Base-by-base conservation (phyloP, 1,140 invertebrate species). In the Drosophila nannoptera region DNA sequence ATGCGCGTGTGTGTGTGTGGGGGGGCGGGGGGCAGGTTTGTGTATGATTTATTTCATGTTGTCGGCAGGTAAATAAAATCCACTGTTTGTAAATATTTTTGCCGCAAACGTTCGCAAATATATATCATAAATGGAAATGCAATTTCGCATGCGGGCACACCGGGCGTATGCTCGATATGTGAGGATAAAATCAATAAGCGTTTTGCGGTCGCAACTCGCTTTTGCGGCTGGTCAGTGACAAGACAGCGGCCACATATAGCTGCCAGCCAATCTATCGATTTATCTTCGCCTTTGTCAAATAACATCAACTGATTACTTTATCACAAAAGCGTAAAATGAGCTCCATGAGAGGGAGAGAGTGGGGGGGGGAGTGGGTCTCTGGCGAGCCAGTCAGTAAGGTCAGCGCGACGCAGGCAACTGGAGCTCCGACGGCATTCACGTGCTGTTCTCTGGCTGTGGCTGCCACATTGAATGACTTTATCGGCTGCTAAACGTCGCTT, bases 261-360 rank as follows among this genome's bases (percentile, higher is more conserved):
- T 64, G 60, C 45, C 73, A 59, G 63, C 68, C 78, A 73, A 65
- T 64, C 68, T 49, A 66, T 78, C 73, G 70, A 76, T 76, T 76
- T 76, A 76, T 76, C 70, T 73, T 65, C 42, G 60, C 73, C 64
- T 77, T 68, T 75, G 73, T 69, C 70, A 73, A 67, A 61, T 61
- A 73, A 72, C 81, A 86, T 84, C 81, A 84, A 83, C 81, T 84
- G 81, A 84, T 84, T 84, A 86, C 81, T 84, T 86, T 84, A 84
- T 86, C 81, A 81, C 73, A 84, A 86, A 74, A 84, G 81, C 80
- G 69, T 70, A 80, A 84, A 86, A 84, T 86, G 81, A 84, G 78
- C 70, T 70, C 38, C n/a, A n/a, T n/a, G n/a, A n/a, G n/a, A n/a
- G n/a, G n/a, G n/a, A n/a, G n/a, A n/a, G n/a, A n/a, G n/a, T n/a